Base-by-base conservation (phyloP, 2,113 vertebrate genomes). In the Neolamprologus sp. region DNA sequence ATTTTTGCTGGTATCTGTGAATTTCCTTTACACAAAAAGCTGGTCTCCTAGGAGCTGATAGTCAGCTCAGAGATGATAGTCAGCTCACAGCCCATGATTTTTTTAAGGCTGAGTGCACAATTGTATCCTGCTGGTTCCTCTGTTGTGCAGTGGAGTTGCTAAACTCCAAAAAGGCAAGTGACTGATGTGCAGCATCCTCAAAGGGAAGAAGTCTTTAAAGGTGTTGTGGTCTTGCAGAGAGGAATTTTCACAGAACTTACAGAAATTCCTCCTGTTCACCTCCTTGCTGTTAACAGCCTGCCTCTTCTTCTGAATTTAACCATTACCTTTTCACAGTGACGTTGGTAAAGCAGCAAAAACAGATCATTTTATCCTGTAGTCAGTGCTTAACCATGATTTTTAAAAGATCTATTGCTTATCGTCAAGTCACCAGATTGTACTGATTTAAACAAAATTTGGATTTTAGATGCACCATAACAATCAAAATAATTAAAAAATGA, bases 81-180 rank as follows among this genome's bases (percentile, higher is more conserved):
- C 81, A 75, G 81, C 86, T 90, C 73, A 81, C 82, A 87, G 42
- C 47, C 73, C 31, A 53, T 82, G 63, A 79, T 33, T 90, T 90
- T 75, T 75, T 12, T 21, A 51, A 87, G 58, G 85, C 45, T 53
- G 45, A 86, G 53, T 63, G 81, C 78, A 75, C 63, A 71, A 45
- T 80, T 86, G 13, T 80, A 55, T 53, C 75, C 80, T 79, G 81
- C 57, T 63, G 54, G 33, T 79, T 79, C 21, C 63, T 85, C 49
- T 79, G 28, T 65, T 55, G 86, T 82, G 81, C 63, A 55, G 26
- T 23, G 65, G 28, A 75, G 37, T 53, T 90, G 63, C 65, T 47
- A 88, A 63, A 75, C 37, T 51, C 21, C 53, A 80, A 88, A 90
- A 87, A 58, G 54, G 75, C 51, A 33, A 71, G 53, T 6, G 4